phyloP scores from a whole-genome alignment of 2,888 invertebrate species.

The Papilio gigon region DNA sequence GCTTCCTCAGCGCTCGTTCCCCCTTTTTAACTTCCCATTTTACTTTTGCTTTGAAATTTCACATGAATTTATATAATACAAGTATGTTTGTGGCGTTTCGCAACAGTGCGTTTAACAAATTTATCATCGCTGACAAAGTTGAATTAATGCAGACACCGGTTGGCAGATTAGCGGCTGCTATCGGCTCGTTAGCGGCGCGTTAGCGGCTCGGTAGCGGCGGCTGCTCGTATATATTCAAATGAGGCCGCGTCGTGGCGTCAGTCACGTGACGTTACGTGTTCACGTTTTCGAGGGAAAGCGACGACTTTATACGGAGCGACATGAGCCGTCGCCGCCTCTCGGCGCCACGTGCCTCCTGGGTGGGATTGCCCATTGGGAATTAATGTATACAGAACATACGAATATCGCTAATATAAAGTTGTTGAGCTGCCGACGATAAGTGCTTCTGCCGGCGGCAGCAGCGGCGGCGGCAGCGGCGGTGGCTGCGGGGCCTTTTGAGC shows the following conservation, averaged over 20 bases:
- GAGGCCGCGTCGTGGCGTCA: not conserved
- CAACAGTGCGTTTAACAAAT: constrained; percentile 13
- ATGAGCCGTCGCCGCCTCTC: not conserved
- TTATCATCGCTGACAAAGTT: constrained; percentile 27
- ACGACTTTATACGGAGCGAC: not conserved
- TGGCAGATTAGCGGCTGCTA: constrained; percentile 14
- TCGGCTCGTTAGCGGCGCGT: not conserved
- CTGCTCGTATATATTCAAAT: constrained; percentile 24
- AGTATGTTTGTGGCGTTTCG: constrained; percentile 5
- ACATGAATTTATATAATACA: not conserved
- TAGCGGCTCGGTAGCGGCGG: constrained; percentile 24
- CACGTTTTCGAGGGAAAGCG: constrained; percentile 18
- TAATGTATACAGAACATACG: no score
- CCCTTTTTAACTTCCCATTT: not conserved
- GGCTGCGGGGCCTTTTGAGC: not conserved
- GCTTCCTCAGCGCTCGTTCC: no score
- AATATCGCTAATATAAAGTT: not conserved
- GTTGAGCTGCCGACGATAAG: not conserved
- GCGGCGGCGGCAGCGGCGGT: not conserved
- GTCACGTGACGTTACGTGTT: not conserved
- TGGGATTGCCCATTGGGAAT: no score
- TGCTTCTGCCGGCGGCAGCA: not conserved
- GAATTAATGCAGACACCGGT: constrained; percentile 27
- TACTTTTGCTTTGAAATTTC: not conserved
- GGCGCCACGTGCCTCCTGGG: no score